These are phyloP conservation scores for Myiozetetes cayanensis DNA, from an alignment of 2,113 vertebrate genomes.

Conservation along the genomic window DNA sequence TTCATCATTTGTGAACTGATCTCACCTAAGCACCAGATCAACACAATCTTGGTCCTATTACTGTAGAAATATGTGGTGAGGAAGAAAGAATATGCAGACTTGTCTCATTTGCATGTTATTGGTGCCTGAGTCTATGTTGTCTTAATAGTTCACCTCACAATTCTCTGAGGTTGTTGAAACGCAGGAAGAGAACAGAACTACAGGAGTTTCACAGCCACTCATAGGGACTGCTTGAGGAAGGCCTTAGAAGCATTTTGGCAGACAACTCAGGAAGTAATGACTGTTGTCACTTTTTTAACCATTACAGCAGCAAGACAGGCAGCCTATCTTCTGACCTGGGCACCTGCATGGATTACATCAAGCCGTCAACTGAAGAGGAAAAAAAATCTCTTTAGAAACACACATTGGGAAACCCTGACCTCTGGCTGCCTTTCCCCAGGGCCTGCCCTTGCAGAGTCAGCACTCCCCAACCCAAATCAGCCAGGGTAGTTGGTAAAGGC, in stretches of 20 bases:
- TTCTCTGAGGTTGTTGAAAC: not conserved
- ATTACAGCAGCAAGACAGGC: not conserved
- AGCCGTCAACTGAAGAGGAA: not conserved
- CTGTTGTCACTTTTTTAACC: not conserved
- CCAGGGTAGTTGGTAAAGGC: not conserved
- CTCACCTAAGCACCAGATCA: not conserved
- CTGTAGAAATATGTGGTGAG: accelerated
- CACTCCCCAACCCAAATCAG: not conserved
- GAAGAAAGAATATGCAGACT: not conserved
- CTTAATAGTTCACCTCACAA: not conserved
- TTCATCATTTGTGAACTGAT: not conserved
- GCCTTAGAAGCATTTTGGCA: not conserved
- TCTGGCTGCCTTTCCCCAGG: not conserved
- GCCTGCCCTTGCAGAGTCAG: not conserved
- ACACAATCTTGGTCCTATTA: not conserved
- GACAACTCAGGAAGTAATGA: not conserved
- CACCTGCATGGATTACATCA: not conserved
- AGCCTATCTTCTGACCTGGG: not conserved
- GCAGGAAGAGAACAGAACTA: not conserved
- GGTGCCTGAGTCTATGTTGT: not conserved
- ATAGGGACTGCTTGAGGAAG: not conserved
- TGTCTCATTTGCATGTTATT: not conserved
- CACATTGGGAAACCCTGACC: not conserved
- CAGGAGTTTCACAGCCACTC: not conserved
- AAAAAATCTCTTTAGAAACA: not conserved